A percentile compares a stretch with the other conserved stretches of the same genome.
Conservation (phyloP, 2,113 vertebrate genomes). For the Mobula hypostoma region DNA sequence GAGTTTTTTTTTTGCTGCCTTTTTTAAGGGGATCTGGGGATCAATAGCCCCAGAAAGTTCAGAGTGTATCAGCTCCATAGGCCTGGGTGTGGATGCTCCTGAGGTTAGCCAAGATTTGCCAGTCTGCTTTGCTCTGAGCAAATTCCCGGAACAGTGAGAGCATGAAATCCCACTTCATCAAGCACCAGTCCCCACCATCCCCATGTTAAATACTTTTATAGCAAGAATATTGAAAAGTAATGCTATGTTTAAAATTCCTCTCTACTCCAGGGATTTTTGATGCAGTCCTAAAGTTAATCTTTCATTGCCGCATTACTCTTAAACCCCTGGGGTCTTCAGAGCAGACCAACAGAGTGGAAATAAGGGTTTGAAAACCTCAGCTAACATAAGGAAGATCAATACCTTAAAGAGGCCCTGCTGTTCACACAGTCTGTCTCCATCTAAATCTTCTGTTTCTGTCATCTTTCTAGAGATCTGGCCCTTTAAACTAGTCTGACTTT, state of each 20-base stretch:
- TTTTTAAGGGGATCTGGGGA: background rate
- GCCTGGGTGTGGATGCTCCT: too few relatives aligned
- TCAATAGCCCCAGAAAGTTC: too few relatives aligned
- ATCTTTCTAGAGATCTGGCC: background rate
- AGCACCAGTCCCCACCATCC: background rate
- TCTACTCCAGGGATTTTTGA: too few relatives aligned
- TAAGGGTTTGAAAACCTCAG: too few relatives aligned
- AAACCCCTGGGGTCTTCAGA: background rate
- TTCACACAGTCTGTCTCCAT: background rate
- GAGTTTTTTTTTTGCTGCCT: background rate
- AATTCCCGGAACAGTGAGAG: background rate
- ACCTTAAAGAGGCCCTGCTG: background rate
- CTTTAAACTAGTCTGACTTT: background rate
- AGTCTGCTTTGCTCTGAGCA: background rate
- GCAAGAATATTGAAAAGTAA: background rate
- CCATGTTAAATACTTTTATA: background rate
- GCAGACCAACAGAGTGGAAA: background rate
- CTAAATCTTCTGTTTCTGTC: background rate
- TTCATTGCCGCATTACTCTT: background rate
- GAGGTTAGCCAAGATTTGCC: too few relatives aligned
- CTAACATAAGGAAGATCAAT: background rate
- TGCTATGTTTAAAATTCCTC: background rate
- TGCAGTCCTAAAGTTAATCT: background rate
- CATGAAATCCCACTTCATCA: background rate
- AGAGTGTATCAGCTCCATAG: too few relatives aligned